phyloP scores from a whole-genome alignment of 1,140 invertebrate genomes.

The Cherax destructor region DNA sequence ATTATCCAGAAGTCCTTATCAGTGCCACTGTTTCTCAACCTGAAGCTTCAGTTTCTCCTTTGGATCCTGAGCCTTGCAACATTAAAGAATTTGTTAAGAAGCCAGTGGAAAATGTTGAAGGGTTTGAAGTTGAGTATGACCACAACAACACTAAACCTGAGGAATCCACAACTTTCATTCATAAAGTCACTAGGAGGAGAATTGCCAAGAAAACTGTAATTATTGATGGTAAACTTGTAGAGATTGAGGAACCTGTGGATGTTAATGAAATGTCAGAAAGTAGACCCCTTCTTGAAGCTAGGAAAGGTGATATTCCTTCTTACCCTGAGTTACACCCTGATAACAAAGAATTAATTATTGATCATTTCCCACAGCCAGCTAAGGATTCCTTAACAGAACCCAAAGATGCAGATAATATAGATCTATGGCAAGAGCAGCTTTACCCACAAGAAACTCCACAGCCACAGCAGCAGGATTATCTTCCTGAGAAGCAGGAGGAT shows the following conservation, averaged over 20 bases:
- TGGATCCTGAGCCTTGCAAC: neutral
- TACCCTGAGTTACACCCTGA: conserved; percentile 11
- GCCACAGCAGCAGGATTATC: neutral
- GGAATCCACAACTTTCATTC: conserved; percentile 12
- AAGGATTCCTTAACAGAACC: conserved; percentile 56
- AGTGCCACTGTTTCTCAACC: neutral
- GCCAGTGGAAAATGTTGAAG: conserved; percentile 16
- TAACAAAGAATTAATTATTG: conserved; percentile 56
- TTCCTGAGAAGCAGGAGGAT: neutral
- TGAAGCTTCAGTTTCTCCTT: neutral
- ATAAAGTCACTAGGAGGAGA: conserved; percentile 2
- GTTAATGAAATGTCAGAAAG: conserved; percentile 27
- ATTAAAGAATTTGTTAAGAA: conserved; percentile 25
- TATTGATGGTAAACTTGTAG: conserved; percentile 54
- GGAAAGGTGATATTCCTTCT: conserved; percentile 32
- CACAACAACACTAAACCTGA: neutral
- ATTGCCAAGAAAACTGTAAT: conserved; percentile 50
- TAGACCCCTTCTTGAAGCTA: conserved; percentile 26
- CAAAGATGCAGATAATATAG: conserved; percentile 30
- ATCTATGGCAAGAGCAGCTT: conserved; percentile 25
- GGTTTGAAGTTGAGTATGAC: conserved; percentile 19
- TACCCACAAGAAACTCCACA: conserved; percentile 16
- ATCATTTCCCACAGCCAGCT: conserved; percentile 65
- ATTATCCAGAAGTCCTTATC: too few relatives aligned
- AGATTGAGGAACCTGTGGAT: conserved; percentile 42